Evolutionary conservation across 2,113 vertebrate genomes (phyloP).

Genomic region (Toxostoma redivivum): DNA sequence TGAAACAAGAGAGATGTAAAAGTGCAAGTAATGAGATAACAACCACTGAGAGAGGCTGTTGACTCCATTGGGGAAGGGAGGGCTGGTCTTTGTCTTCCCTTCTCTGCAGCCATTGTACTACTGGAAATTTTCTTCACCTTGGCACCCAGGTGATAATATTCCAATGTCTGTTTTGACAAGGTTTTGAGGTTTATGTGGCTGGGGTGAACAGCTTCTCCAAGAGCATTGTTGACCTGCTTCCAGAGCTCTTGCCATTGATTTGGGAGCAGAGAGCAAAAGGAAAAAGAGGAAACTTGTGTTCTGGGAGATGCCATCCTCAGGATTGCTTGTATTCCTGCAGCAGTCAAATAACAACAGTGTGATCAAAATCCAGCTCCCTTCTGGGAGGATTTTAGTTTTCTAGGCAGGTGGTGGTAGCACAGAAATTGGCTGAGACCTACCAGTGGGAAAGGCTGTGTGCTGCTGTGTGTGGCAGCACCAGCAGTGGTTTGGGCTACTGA

Average conservation of each 20-base stretch:
- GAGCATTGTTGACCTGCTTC: neutral
- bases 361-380: neutral
- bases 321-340: neutral
- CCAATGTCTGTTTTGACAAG: neutral
- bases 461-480: neutral
- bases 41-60: neutral
- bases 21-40: neutral
- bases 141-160: neutral
- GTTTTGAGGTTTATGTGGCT: neutral
- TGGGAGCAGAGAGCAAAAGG: neutral
- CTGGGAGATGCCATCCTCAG: neutral
- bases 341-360: neutral
- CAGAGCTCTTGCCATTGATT: neutral
- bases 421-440: neutral
- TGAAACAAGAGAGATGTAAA: neutral
- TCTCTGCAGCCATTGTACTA: neutral
- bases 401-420: neutral
- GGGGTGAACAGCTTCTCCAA: neutral
- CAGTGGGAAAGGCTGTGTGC: neutral
- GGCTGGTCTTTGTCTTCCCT: neutral
- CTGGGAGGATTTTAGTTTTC: neutral
- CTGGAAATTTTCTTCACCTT: neutral
- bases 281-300: neutral
- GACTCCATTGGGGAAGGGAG: rapidly evolving
- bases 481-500: neutral